Conservation (phyloP, 2,113 vertebrate genomes). For the Mandrillus leucophaeus region DNA sequence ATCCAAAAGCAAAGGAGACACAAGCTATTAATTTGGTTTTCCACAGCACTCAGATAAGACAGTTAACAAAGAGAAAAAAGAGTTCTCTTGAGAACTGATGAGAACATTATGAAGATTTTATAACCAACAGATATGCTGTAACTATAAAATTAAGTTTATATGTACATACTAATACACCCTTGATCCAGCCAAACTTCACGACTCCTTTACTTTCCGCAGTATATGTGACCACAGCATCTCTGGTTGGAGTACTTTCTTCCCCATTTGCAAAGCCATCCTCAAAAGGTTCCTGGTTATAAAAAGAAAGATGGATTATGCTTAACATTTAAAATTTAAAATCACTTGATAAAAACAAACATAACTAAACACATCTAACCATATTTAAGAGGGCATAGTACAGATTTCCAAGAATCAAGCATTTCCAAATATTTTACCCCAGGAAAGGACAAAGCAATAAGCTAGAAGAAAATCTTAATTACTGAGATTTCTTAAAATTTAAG, state of each 20-base stretch:
- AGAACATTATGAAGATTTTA: not conserved
- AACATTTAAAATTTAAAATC: conserved; percentile 31
- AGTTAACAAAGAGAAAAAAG: not conserved
- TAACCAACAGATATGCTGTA: not conserved
- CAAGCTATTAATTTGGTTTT: conserved; percentile 9
- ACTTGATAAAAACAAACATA: not conserved
- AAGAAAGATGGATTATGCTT: conserved; percentile 45
- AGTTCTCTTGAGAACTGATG: not conserved
- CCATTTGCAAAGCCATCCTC: conserved; percentile 98
- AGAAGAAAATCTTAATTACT: not conserved
- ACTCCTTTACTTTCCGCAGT: conserved; percentile 93
- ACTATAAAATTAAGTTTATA: not conserved
- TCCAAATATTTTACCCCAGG: not conserved
- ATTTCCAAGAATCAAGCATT: not conserved
- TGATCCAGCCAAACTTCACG: conserved; percentile 99
- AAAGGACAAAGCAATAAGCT: conserved; percentile 36
- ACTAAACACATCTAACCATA: not conserved
- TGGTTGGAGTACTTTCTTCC: conserved; percentile 94
- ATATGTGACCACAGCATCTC: conserved; percentile 92
- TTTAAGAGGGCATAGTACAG: not conserved
- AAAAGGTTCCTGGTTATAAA: conserved; percentile 91
- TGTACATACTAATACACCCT: conserved; percentile 96
- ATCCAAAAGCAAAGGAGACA: not conserved
- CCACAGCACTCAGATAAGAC: not conserved
- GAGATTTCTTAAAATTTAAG: conserved; percentile 1